Conservation (phyloP, 1,140 invertebrate species). For the Leptopilina clavipes region DNA sequence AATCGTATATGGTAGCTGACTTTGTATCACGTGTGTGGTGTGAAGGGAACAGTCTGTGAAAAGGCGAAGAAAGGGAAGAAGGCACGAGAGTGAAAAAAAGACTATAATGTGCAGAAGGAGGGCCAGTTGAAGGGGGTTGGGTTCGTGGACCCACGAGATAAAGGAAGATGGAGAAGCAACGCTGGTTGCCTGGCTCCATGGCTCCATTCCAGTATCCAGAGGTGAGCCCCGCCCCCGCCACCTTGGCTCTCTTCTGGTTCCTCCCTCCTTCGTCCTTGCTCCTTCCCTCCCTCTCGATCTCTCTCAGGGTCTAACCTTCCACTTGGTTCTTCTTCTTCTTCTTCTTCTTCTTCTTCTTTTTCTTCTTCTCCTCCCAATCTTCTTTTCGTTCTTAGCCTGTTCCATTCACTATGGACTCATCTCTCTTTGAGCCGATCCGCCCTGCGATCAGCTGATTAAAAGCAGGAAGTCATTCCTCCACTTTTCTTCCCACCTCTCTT, state of each 20-base stretch:
- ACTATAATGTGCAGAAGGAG: constrained; percentile 61
- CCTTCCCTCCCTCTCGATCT: constrained; percentile 47
- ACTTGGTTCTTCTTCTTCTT: constrained; percentile 63
- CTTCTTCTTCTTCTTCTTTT: too few species aligned
- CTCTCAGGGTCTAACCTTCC: constrained; percentile 60
- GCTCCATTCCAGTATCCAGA: constrained; percentile 67
- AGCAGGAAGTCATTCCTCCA: constrained; percentile 16
- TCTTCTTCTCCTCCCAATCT: too few species aligned
- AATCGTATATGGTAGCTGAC: constrained; percentile 16
- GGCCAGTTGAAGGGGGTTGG: constrained; percentile 67
- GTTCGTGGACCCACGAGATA: constrained; percentile 61
- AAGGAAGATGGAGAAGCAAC: constrained; percentile 70
- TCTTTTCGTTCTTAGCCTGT: constrained; percentile 39
- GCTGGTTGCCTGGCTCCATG: constrained; percentile 47
- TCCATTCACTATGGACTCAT: constrained; percentile 33
- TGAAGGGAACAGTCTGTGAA: constrained; percentile 49
- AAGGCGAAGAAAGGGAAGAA: constrained; percentile 44
- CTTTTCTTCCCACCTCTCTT: not conserved
- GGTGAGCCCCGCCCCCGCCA: constrained; percentile 67
- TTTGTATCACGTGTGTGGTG: constrained; percentile 40
- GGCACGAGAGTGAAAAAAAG: constrained; percentile 51
- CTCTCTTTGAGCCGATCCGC: constrained; percentile 23
- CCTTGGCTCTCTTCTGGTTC: constrained; percentile 61
- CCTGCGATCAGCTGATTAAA: constrained; percentile 41
- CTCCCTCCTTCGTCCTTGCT: constrained; percentile 65